Conservation (phyloP, 1,140 invertebrate species). For the Ips nitidus region DNA sequence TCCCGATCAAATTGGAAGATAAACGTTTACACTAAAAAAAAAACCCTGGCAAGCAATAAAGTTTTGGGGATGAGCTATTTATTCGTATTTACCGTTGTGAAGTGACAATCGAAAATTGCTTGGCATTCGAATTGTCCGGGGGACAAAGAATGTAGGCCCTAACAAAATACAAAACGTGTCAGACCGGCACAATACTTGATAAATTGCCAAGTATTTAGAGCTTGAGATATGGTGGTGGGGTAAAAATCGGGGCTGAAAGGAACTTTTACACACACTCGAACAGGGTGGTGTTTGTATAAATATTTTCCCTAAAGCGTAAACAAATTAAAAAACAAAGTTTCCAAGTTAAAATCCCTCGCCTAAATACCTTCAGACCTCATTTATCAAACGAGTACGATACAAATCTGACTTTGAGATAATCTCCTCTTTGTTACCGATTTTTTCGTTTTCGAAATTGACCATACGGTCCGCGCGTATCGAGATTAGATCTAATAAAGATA, state of each 20-base stretch:
- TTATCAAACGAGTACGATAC: slow-evolving; percentile 20
- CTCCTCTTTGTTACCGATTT: slow-evolving; percentile 22
- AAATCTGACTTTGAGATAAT: slow-evolving; percentile 31
- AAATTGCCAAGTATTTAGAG: slow-evolving; percentile 13
- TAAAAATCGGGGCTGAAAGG: not conserved
- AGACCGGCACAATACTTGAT: slow-evolving; percentile 10
- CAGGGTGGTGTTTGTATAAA: too few species aligned
- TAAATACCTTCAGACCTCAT: slow-evolving; percentile 23
- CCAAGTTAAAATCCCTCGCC: not conserved
- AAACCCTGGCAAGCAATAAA: too few species aligned
- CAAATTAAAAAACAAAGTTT: too few species aligned
- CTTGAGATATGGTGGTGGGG: not conserved
- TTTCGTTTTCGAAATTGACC: slow-evolving; percentile 19
- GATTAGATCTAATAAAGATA: slow-evolving; percentile 31
- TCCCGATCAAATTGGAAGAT: slow-evolving; percentile 12
- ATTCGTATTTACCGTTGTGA: not conserved
- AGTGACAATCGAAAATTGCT: not conserved
- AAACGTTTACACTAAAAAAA: not conserved
- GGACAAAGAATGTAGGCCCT: slow-evolving; percentile 11
- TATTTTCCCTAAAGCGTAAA: too few species aligned
- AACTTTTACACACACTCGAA: not conserved
- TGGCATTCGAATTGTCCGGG: not conserved
- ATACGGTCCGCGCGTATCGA: slow-evolving; percentile 24
- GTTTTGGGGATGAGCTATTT: not conserved
- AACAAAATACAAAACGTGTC: slow-evolving; percentile 22